Percentiles rank a stretch among this genome's conserved stretches.
Evolutionary conservation across 2,797 vertebrate species (phyloP).

Genomic region (Lacerta agilis): DNA sequence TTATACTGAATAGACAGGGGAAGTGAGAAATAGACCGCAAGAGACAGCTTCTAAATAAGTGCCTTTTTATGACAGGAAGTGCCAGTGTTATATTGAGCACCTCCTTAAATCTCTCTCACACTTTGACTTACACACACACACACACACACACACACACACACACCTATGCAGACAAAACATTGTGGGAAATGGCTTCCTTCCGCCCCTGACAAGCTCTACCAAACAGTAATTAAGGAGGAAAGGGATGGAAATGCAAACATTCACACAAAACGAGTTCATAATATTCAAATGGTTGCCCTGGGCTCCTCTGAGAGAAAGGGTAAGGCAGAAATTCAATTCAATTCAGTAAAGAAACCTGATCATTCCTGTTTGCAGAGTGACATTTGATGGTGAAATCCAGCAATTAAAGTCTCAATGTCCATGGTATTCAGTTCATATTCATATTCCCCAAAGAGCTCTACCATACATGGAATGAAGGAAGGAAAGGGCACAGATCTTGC

Average conservation of each 20-base stretch:
- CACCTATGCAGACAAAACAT: background rate
- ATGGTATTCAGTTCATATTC: background rate
- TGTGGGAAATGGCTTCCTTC: background rate
- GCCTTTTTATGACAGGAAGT: slow-evolving; percentile 16
- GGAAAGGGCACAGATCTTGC: background rate
- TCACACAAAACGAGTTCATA: slow-evolving; percentile 26
- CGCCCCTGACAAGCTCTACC: slow-evolving; percentile 1
- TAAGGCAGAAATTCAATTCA: no score
- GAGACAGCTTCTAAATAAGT: background rate
- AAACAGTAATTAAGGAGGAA: slow-evolving; percentile 24
- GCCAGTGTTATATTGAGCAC: background rate
- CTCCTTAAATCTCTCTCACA: slow-evolving; percentile 29
- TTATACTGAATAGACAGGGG: slow-evolving; percentile 2
- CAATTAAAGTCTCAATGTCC: background rate
- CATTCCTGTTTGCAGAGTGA: background rate
- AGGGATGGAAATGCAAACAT: slow-evolving; percentile 6
- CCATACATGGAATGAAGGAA: background rate
- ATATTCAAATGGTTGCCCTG: slow-evolving; percentile 13
- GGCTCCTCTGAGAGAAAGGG: no score
- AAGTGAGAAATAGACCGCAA: slow-evolving; percentile 10
- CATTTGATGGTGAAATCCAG: background rate
- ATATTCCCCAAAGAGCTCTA: background rate
- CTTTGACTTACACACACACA: background rate
- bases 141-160: background rate
- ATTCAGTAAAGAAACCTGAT: background rate